phyloP scores from a whole-genome alignment of 2,888 invertebrate genomes.

The Lycia hirtaria region DNA sequence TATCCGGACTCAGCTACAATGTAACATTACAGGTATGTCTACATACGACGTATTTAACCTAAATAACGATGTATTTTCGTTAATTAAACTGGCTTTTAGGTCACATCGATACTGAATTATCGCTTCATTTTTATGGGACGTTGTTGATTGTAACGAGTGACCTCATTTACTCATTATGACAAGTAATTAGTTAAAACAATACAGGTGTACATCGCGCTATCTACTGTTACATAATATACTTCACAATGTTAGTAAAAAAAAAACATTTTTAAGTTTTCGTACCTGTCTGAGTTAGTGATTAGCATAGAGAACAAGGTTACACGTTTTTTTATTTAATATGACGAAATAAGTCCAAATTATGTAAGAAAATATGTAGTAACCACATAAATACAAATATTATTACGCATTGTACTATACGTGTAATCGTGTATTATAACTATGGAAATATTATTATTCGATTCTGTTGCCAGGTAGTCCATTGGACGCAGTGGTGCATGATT shows the following conservation, averaged over 20 bases:
- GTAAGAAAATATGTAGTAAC: too few relatives aligned
- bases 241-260: too few relatives aligned
- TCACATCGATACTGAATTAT: neutral
- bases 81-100: slow-evolving; percentile 8
- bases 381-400: too few relatives aligned
- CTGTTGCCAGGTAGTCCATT: slow-evolving; percentile 19
- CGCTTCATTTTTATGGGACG: neutral
- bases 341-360: too few relatives aligned
- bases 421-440: neutral
- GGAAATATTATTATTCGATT: neutral
- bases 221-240: too few relatives aligned
- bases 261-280: too few relatives aligned
- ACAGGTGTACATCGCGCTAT: too few relatives aligned
- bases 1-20: slow-evolving; percentile 25
- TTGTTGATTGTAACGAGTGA: neutral
- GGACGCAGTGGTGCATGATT: slow-evolving; percentile 22
- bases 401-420: too few relatives aligned
- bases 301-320: too few relatives aligned
- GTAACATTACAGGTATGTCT: slow-evolving; percentile 22
- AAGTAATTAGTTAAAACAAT: neutral
- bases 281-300: too few relatives aligned
- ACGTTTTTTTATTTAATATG: too few relatives aligned
- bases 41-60: slow-evolving; percentile 17
- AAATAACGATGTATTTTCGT: slow-evolving; percentile 6
- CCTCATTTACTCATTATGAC: too few relatives aligned